Evolutionary conservation across 2,888 invertebrate species (phyloP), one percentile per base, ranked within the genome.

Genomic region (Sphaerophoria rueppellii): DNA sequence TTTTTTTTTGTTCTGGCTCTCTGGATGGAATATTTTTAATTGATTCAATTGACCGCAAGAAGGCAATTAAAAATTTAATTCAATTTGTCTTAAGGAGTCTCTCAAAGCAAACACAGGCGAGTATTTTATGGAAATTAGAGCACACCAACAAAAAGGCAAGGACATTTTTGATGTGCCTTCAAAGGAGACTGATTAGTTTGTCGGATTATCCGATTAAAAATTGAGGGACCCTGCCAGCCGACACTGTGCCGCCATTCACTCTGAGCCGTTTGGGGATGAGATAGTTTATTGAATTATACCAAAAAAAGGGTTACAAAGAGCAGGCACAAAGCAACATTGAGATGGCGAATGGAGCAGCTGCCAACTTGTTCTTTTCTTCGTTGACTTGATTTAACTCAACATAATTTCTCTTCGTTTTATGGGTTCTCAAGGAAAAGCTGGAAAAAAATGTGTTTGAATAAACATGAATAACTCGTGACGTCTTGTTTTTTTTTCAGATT

Each of bases 21-120:
- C 40, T 16, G 11, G 11, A 16, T 40, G 9, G 14, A 70, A 58
- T 12, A 37, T 50, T 72, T 75, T 77, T 81, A 85, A 85, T 85
- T 85, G 85, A 85, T 81, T 85, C 85, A 85, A 85, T 85, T 81
- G 85, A 85, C 85, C 85, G 70, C 76, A 77, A 69, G 60, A 54
- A 65, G 75, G 61, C 76, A 85, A 76, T 85, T 76, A 77, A 69
- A 81, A 76, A 81, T 80, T 76, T 70, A 85, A 85, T 77, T 85
- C 72, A 55, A 85, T 85, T 85, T 70, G 61, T 63, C 40, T 12
- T 50, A 67, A 24, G 16, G 24, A 24, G 24, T 24, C 24, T 24
- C 57, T n/a, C 16, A 48, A 65, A 65, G 37, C 50, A 58, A 61
- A 70, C 37, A 52, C 32, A 40, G 9, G 9, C 0, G 40, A 40